Evolutionary conservation across 2,113 vertebrate genomes (phyloP).

Genomic region (Ammospiza nelsoni): DNA sequence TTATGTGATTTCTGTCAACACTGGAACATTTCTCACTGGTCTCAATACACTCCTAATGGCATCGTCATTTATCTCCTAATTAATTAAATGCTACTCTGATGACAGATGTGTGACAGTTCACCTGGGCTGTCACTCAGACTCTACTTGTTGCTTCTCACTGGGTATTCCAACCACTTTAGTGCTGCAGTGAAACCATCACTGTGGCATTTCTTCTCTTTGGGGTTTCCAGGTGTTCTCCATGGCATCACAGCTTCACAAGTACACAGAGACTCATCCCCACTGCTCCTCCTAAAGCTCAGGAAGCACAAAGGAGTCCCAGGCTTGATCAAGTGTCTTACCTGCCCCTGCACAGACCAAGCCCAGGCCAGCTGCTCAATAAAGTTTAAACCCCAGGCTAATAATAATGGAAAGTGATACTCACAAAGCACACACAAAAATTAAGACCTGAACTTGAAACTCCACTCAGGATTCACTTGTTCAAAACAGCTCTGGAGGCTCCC

Average conservation of each 20-base stretch:
- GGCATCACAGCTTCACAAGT: not conserved
- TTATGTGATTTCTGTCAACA: slow-evolving; percentile 42
- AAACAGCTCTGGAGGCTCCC: not conserved
- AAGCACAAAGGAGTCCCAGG: not conserved
- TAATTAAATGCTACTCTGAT: slow-evolving; percentile 45
- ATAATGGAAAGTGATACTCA: not conserved
- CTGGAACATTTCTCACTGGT: not conserved
- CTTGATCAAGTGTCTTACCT: not conserved
- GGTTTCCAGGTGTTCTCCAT: not conserved
- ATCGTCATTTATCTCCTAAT: slow-evolving; percentile 54
- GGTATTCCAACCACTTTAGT: not conserved
- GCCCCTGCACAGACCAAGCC: not conserved
- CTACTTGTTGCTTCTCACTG: not conserved
- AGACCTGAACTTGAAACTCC: not conserved
- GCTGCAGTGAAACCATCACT: not conserved
- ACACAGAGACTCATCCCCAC: not conserved
- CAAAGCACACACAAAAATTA: not conserved
- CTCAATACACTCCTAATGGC: slow-evolving; percentile 22
- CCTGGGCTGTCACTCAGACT: slow-evolving; percentile 13
- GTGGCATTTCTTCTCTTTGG: not conserved
- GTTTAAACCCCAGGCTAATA: not conserved
- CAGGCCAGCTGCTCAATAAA: not conserved
- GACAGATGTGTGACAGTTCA: slow-evolving; percentile 3
- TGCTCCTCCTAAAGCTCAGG: not conserved
- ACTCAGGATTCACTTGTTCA: not conserved